These are phyloP conservation scores for Melanocharis versteri DNA, from an alignment of 2,113 vertebrate genomes.

Conservation along the genomic window DNA sequence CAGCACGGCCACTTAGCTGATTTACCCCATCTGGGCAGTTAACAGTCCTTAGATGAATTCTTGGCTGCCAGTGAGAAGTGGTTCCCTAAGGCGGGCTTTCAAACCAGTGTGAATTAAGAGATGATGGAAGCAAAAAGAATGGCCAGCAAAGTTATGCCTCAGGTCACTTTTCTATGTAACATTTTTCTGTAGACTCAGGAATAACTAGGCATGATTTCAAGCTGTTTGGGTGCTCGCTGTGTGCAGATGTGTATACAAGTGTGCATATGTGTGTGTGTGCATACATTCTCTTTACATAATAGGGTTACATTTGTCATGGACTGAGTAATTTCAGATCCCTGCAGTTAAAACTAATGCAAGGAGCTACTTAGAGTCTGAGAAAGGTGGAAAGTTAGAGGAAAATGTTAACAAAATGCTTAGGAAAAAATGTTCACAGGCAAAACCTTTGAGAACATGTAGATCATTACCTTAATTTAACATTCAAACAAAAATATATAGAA, in stretches of 20 bases:
- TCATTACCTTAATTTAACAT: neutral
- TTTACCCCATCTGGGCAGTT: neutral
- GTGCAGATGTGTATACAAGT: neutral
- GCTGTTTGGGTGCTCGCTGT: neutral
- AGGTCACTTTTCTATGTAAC: neutral
- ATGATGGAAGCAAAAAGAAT: slow-evolving; percentile 12
- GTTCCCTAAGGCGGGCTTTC: neutral
- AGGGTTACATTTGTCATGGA: neutral
- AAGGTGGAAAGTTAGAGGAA: neutral
- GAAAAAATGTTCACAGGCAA: neutral
- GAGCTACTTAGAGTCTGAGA: neutral
- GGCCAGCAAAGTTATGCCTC: neutral
- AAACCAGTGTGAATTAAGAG: neutral
- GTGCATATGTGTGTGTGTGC: accelerated
- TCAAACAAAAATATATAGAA: neutral
- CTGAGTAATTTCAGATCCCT: neutral
- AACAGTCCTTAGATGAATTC: neutral
- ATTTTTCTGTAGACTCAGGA: neutral
- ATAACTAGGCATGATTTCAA: neutral
- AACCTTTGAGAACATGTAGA: neutral
- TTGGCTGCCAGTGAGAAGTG: neutral
- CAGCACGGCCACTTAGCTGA: neutral
- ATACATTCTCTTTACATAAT: neutral
- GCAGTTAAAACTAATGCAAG: neutral
- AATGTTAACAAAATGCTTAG: neutral